phyloP scores from a whole-genome alignment of 2,113 vertebrate species.

The Planiliza haematocheilus region DNA sequence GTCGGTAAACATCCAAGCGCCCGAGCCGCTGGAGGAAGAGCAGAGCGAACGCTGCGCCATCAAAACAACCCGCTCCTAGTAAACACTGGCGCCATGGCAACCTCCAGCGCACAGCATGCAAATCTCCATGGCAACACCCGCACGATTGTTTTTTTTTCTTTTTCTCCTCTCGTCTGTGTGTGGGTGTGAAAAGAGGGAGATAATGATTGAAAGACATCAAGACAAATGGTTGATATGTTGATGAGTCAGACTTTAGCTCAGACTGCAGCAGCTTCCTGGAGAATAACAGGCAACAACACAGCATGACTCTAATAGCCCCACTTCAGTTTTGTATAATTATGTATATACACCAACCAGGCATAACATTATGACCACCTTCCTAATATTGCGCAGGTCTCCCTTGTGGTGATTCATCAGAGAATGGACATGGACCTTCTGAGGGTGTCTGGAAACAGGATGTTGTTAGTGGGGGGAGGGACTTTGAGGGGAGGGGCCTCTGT shows the following conservation, averaged over 20 bases:
- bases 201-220: conserved; percentile 1
- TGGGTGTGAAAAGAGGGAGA: background rate
- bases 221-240: conserved; percentile 3
- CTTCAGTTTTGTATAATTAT: conserved; percentile 3
- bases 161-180: conserved; percentile 31
- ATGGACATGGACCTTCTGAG: too few relatives aligned
- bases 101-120: conserved; percentile 47
- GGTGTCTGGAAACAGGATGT: too few relatives aligned
- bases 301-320: background rate
- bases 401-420: too few relatives aligned
- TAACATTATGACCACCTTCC: too few relatives aligned
- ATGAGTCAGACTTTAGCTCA: background rate
- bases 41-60: conserved; percentile 25
- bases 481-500: too few relatives aligned
- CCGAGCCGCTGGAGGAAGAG: conserved; percentile 1
- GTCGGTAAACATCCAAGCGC: conserved; percentile 30
- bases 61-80: conserved; percentile 51
- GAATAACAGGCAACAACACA: conserved; percentile 12
- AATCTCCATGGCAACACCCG: conserved; percentile 52
- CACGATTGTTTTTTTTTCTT: conserved; percentile 1
- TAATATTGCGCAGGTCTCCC: too few relatives aligned
- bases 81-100: conserved; percentile 71
- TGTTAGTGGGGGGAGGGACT: too few relatives aligned
- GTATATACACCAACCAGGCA: too few relatives aligned
- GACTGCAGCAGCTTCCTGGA: background rate